Evolutionary conservation across 92 coral and sea anemone genomes (phyloP).

Genomic region (Heteractis magnifica): DNA sequence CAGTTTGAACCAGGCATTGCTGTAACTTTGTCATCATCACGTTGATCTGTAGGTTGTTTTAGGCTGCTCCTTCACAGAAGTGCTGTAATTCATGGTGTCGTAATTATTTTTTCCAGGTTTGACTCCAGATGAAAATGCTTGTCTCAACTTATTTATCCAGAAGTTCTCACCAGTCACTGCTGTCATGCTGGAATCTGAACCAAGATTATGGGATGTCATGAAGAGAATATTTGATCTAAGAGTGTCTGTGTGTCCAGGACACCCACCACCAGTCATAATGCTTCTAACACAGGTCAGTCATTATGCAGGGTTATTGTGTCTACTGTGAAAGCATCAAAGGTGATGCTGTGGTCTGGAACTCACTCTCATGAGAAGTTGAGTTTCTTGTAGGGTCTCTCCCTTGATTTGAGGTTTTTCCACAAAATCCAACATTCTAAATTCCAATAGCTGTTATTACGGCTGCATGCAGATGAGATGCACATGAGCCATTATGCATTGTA

Average conservation of each 20-base stretch:
- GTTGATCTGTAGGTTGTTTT: too few relatives aligned
- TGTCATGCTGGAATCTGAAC: slow-evolving; percentile 54
- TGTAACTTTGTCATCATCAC: too few relatives aligned
- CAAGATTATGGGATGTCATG: slow-evolving; percentile 50
- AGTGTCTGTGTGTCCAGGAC: slow-evolving; percentile 53
- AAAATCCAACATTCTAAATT: too few relatives aligned
- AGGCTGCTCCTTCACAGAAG: too few relatives aligned
- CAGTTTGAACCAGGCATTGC: too few relatives aligned
- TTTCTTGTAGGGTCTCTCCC: too few relatives aligned
- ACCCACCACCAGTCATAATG: slow-evolving; percentile 58
- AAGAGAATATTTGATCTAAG: slow-evolving; percentile 42
- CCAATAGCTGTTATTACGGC: too few relatives aligned
- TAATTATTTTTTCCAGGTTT: slow-evolving; percentile 12
- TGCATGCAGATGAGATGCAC: too few relatives aligned
- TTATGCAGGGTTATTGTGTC: not conserved
- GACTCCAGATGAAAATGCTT: slow-evolving; percentile 50
- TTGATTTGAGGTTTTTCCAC: too few relatives aligned
- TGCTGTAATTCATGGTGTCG: not conserved
- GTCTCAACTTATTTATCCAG: slow-evolving; percentile 51
- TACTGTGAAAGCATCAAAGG: slow-evolving; percentile 16
- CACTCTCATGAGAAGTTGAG: slow-evolving; percentile 31
- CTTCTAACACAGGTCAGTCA: slow-evolving; percentile 42
- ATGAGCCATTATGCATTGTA: too few relatives aligned
- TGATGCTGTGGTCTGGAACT: slow-evolving; percentile 42
- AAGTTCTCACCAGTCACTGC: slow-evolving; percentile 75